Evolutionary conservation across 2,113 vertebrate genomes (phyloP).

Genomic region (Hiodon alosoides): DNA sequence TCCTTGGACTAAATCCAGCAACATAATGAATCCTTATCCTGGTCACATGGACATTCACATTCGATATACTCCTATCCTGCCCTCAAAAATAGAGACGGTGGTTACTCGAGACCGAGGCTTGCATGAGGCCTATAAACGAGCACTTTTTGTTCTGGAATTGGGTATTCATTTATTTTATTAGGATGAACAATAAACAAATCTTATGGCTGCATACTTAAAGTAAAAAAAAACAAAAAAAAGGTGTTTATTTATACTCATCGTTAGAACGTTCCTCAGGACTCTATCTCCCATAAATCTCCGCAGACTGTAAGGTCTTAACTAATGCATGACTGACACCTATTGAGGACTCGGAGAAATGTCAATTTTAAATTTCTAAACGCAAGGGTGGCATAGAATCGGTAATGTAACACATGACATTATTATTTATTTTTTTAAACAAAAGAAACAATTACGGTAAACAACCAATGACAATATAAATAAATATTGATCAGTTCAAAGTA

Average conservation of each 20-base stretch:
- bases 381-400: no score
- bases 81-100: background rate
- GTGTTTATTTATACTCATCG: no score
- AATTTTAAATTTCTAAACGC: no score
- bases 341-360: no score
- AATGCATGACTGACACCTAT: no score
- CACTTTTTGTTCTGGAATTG: background rate
- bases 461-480: background rate
- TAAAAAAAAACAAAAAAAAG: no score
- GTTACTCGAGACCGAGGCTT: constrained; percentile 7
- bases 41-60: background rate
- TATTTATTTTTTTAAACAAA: background rate
- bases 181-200: background rate
- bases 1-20: constrained; percentile 57
- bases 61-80: background rate
- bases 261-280: background rate
- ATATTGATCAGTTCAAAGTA: no score
- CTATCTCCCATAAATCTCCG: background rate
- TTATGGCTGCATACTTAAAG: no score
- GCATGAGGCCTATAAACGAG: constrained; percentile 1
- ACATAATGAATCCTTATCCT: constrained; percentile 39
- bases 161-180: background rate
- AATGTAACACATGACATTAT: background rate
- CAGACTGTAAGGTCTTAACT: no score
- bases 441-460: background rate